These are phyloP conservation scores for Acrossocheilus wenchowensis DNA, from an alignment of 2,797 vertebrate species.

Conservation along the genomic window DNA sequence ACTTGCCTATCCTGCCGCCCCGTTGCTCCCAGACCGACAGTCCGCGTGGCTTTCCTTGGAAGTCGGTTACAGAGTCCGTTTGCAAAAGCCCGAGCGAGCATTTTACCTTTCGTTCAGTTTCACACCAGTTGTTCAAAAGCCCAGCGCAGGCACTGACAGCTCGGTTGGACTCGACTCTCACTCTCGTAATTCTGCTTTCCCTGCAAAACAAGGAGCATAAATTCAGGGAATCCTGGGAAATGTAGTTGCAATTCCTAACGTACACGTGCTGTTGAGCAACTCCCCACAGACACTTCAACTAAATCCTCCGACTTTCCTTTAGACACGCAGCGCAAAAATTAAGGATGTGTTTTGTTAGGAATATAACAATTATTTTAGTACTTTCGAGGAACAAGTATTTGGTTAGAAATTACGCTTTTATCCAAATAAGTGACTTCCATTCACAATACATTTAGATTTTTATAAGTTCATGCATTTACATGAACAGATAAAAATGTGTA, in stretches of 20 bases:
- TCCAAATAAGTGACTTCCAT: too few species aligned
- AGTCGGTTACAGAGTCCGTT: conserved; percentile 63
- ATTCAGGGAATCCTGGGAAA: conserved; percentile 71
- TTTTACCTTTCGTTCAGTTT: conserved; percentile 56
- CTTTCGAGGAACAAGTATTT: background rate
- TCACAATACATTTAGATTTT: background rate
- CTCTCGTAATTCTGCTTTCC: conserved; percentile 53
- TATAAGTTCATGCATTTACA: background rate
- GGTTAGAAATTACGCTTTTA: background rate
- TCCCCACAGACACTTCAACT: background rate
- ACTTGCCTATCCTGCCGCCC: conserved; percentile 67
- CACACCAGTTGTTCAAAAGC: conserved; percentile 4
- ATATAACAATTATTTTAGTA: background rate
- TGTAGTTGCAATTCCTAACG: conserved; percentile 67
- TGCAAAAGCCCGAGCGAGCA: conserved; percentile 70
- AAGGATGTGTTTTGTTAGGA: background rate
- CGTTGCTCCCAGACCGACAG: conserved; percentile 51
- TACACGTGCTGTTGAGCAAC: background rate
- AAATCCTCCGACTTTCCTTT: background rate
- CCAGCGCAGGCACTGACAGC: conserved; percentile 31
- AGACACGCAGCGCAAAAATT: background rate
- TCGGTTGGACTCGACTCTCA: conserved; percentile 57
- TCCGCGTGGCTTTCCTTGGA: conserved; percentile 61
- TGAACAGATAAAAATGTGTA: background rate
- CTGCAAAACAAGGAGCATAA: conserved; percentile 49